Base-by-base conservation (phyloP, 2,797 vertebrate genomes). In the Macroramphosus scolopax region DNA sequence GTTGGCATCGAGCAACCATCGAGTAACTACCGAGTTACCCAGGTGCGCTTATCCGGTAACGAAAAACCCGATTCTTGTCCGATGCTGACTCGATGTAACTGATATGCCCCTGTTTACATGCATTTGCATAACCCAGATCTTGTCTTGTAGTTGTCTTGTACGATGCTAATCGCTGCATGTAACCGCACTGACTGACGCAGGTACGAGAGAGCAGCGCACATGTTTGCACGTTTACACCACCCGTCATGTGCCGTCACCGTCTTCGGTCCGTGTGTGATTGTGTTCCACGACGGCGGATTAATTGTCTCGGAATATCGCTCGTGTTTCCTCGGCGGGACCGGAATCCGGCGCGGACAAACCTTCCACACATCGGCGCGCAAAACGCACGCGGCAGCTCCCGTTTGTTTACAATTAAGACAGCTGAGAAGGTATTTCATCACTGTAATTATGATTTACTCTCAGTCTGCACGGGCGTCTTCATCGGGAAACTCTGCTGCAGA, bases 321-420 rank as follows among this genome's bases (percentile, higher is more conserved):
- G 26, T 25, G 57, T 61, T 47, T 40, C 7, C 40, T 34, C 42
- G 20, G 28, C 16, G 31, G 30, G 41, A 47, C 10, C 51, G 48
- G 10, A 15, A 45, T 39, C 52, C 24, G n/a, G 17, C 3, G 12
- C 66, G 50, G 51, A 47, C 55, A 26, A 30, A 39, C 17, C 22
- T 49, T 69, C 36, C 24, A 17, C 17, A 46, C 34, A 40, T 62
- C 59, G 45, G 47, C 29, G 31, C 31, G 13, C 31, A 32, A 63
- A n/a, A 59, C 34, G 36, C 58, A 1, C 9, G 64, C 47, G 59
- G 55, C 24, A 8, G 29, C 38, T 47, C 49, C 62, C 50, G 56
- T 74, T 82, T 72, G 39, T 72, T 72, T 68, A 74, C 63, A 64
- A 68, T 77, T 73, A 77, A 45, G 57, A 42, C 17, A 61, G 38